A percentile compares a stretch with the other conserved stretches of the same genome.
phyloP scores from a whole-genome alignment of 1,140 invertebrate genomes.

The Scaptodrosophila lebanonensis region DNA sequence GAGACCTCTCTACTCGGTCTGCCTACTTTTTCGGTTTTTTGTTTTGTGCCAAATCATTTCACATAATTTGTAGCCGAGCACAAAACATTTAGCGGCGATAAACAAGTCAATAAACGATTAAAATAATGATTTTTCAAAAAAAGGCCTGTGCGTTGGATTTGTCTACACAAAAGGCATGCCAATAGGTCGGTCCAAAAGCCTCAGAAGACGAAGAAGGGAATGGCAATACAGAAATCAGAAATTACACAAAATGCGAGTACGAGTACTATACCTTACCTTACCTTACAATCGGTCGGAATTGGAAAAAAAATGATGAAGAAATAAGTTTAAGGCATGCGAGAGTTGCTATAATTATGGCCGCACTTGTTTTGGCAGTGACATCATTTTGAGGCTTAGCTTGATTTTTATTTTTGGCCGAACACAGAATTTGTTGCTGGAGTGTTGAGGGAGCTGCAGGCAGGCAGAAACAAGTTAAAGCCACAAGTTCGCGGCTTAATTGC shows the following conservation, averaged over 20 bases:
- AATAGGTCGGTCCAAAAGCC: conserved; percentile 14
- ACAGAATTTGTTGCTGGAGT: too few relatives aligned
- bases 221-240: conserved; percentile 24
- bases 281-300: too few relatives aligned
- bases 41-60: conserved; percentile 68
- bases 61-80: conserved; percentile 63
- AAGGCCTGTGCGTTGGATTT: conserved; percentile 38
- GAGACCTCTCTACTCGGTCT: too few relatives aligned
- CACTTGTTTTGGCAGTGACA: conserved; percentile 66
- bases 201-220: conserved; percentile 24
- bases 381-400: conserved; percentile 33
- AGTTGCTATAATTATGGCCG: conserved; percentile 25
- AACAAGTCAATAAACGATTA: conserved; percentile 76
- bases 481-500: conserved; percentile 46
- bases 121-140: conserved; percentile 68
- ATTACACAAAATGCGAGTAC: conserved; percentile 30
- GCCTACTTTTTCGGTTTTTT: conserved; percentile 7
- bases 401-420: too few relatives aligned
- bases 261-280: too few relatives aligned
- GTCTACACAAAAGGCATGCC: conserved; percentile 40
- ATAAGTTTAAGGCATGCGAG: too few relatives aligned
- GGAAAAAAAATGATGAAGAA: too few relatives aligned
- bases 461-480: too few relatives aligned
- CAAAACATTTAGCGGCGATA: conserved; percentile 58
- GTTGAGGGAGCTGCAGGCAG: conserved; percentile 48